Evolutionary conservation across 2,888 invertebrate species (phyloP), one percentile per base, ranked within the genome.

Genomic region (Sceliomorpha sp.): DNA sequence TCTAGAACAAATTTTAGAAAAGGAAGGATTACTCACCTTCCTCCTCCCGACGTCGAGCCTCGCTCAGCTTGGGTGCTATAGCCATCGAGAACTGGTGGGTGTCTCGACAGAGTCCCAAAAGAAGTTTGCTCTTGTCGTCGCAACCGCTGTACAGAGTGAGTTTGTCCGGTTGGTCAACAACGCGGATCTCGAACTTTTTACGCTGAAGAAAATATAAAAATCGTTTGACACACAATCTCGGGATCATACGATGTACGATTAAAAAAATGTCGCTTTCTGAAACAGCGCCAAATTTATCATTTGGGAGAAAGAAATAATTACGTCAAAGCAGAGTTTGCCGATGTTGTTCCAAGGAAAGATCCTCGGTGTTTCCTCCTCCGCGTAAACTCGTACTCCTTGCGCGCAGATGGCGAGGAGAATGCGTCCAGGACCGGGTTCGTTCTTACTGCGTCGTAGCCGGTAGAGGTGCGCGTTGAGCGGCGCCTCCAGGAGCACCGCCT

Each of bases 81-180:
- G 95, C 95, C 95, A 98, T 95, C 78, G 97, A 96, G 89, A 98
- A 98, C 89, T 97, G 95, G 90, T 99, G 98, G 14, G 98, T 97
- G 79, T 96, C 95, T 84, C 95, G 94, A 89, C 97, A 98, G 39
- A 98, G 90, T 26, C 94, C 92, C 78, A 97, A 91, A 68, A 98
- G 90, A 87, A 96, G 94, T 89, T 97, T 95, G 86, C 98, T 97
- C 89, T 98, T 97, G 85, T 96, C 96, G 89, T 98, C 98, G 85
- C 94, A 96, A 51, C 94, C 93, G 1, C 98, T 96, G 89, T 96
- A 98, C 72, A 98, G 92, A 0, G 95, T 96, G 74, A 96, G 93
- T 85, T 95, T 95, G 78, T 94, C 94, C 53, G 91, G 89, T 77
- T 90, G 90, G 82, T 96, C 96, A 58, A 95, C 94, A 6, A 96